A percentile compares a stretch with the other conserved stretches of the same genome.
phyloP scores from a whole-genome alignment of 1,140 invertebrate genomes.

The Melanaphis sacchari region DNA sequence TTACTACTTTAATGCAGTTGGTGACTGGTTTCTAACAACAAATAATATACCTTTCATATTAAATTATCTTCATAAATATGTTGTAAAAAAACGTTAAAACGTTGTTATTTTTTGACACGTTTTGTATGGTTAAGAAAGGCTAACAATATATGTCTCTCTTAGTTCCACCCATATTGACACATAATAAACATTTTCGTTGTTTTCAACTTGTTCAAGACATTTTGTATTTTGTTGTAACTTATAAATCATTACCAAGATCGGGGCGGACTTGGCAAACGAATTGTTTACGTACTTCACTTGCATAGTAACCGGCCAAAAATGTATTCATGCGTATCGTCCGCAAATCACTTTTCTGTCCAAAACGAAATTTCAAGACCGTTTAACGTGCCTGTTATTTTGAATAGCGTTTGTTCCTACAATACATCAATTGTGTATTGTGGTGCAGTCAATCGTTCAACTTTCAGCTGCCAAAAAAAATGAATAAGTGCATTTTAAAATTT shows the following conservation, averaged over 20 bases:
- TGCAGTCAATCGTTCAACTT: background rate
- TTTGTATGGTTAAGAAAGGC: background rate
- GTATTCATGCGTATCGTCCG: slow-evolving; percentile 9
- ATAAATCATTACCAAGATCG: background rate
- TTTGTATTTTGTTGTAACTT: background rate
- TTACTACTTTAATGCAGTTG: too few species aligned
- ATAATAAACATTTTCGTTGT: background rate
- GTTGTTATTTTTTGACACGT: background rate
- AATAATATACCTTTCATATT: background rate
- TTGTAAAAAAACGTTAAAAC: background rate
- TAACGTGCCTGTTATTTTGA: background rate
- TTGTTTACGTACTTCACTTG: background rate
- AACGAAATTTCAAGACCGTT: background rate
- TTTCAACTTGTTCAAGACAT: background rate
- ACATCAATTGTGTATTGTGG: background rate
- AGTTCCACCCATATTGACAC: background rate
- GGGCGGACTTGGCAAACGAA: slow-evolving; percentile 19
- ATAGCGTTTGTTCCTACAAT: background rate
- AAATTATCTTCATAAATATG: background rate
- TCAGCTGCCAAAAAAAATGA: background rate
- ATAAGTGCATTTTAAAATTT: background rate
- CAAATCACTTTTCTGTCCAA: slow-evolving; percentile 17
- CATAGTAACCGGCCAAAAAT: slow-evolving; percentile 32
- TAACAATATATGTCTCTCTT: background rate
- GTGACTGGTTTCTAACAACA: background rate